These are phyloP conservation scores for Patiria pectinifera DNA, from an alignment of 53 echinoderm and acorn worm genomes.

Conservation along the genomic window DNA sequence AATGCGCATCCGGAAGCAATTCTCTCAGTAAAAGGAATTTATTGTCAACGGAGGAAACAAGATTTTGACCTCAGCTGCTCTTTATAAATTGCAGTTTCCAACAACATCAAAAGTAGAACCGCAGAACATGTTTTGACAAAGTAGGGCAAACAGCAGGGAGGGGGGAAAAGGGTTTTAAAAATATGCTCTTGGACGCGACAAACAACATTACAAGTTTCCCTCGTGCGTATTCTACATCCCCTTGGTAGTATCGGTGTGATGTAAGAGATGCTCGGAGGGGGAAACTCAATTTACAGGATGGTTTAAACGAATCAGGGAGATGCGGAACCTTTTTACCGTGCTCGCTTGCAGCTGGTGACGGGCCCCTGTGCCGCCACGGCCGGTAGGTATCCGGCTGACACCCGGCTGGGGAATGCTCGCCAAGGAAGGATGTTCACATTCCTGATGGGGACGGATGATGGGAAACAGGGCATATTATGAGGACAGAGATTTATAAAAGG, in stretches of 20 bases:
- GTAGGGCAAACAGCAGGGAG: no score
- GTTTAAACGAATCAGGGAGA: background rate
- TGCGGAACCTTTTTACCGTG: background rate
- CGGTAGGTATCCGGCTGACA: background rate
- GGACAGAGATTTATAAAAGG: background rate
- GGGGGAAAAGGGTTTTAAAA: no score
- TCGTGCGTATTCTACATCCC: background rate
- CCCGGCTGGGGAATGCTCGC: slow-evolving; percentile 1
- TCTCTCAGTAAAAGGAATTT: background rate
- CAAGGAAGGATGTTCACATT: slow-evolving; percentile 19
- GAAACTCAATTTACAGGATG: background rate
- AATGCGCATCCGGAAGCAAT: background rate
- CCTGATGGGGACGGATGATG: slow-evolving; percentile 5
- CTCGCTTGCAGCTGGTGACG: background rate
- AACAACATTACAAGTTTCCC: background rate
- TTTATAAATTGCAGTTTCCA: background rate
- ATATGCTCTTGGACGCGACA: background rate
- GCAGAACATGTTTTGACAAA: no score
- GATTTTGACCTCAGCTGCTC: no score
- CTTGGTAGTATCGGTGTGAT: background rate
- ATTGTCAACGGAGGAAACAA: no score
- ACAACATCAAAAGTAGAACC: background rate
- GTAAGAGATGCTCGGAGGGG: background rate
- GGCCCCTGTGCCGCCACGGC: background rate
- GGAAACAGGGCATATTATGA: background rate